Evolutionary conservation across 2,797 vertebrate genomes (phyloP).

Genomic region (Threskiornis aethiopicus): DNA sequence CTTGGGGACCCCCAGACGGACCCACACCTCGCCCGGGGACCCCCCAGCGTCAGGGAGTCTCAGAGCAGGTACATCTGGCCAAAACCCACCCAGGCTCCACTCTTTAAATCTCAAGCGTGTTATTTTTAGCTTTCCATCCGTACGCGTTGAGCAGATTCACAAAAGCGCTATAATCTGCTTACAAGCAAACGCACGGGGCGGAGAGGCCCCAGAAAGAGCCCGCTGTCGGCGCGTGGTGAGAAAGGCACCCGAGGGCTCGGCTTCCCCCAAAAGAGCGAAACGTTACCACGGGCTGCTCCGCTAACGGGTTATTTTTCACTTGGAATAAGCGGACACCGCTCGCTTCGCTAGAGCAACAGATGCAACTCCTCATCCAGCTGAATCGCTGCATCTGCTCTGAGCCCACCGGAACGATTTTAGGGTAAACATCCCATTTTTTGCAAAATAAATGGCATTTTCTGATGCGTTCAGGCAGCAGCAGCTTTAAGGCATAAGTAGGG

Average conservation of each 20-base stretch:
- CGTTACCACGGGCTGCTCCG: neutral
- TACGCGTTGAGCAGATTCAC: fast-evolving
- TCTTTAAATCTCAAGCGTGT: neutral
- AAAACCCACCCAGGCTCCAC: neutral
- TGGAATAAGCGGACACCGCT: fast-evolving
- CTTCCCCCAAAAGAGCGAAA: neutral
- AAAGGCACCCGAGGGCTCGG: neutral
- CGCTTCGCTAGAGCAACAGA: fast-evolving
- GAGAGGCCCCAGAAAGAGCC: neutral
- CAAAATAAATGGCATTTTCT: neutral
- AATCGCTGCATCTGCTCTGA: neutral
- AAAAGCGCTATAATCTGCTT: neutral
- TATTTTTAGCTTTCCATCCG: neutral
- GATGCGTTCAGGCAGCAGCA: neutral
- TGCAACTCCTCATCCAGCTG: neutral
- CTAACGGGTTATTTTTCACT: fast-evolving
- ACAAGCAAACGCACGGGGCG: fast-evolving
- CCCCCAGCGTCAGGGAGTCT: neutral
- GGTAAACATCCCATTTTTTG: neutral
- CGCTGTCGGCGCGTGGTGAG: fast-evolving
- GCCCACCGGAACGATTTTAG: neutral
- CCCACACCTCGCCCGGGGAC: neutral
- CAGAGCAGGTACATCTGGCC: fast-evolving
- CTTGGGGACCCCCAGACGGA: neutral
- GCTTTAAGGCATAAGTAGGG: neutral